These are phyloP conservation scores for Ovis aries DNA, from an alignment of 2,113 vertebrate species.

Conservation along the genomic window ARS-UI_Ramb_v3.0 NC_056080.1:11515501-11516000, in stretches of 20 bases:
- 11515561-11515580: not conserved
- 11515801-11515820: not conserved
- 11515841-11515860: not conserved
- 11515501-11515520: not conserved
- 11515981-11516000: not conserved
- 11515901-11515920: not conserved
- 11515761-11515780: not conserved
- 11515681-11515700: not conserved
- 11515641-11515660: not conserved
- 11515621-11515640: not conserved
- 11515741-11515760: not conserved
- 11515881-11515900: not conserved
- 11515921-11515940: not conserved
- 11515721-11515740: not conserved
- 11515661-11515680: not conserved
- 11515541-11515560: not conserved
- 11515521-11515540: not conserved
- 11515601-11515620: not conserved
- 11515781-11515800: not conserved
- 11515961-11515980: not conserved
- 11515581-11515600: not conserved
- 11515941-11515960: not conserved
- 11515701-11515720: not conserved
- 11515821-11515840: not conserved
- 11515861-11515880: accelerated